These are phyloP conservation scores for Zele albiditarsus DNA, from an alignment of 2,888 invertebrate genomes.

Conservation along the genomic window DNA sequence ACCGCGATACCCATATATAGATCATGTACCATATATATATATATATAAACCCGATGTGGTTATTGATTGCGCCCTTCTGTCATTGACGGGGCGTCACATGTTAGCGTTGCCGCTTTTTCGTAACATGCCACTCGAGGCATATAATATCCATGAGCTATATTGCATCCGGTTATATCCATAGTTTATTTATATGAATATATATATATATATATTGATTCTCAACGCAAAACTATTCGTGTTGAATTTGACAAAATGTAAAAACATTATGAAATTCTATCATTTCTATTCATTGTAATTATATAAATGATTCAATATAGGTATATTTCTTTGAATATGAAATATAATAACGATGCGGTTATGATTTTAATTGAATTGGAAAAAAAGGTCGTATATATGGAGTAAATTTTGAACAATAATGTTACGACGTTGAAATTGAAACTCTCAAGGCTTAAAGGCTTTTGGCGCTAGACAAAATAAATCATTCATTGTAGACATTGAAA, in stretches of 20 bases:
- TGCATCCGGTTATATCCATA: neutral
- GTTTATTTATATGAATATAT: no score
- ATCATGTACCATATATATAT: neutral
- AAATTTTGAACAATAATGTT: neutral
- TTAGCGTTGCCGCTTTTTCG: conserved; percentile 60
- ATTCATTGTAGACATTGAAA: neutral
- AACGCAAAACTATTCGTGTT: neutral
- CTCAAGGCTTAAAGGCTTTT: neutral
- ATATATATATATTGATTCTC: neutral
- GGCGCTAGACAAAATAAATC: neutral
- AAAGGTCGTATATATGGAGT: neutral
- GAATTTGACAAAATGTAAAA: neutral
- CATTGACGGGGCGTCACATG: conserved; percentile 68
- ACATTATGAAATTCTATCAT: neutral
- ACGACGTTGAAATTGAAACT: neutral
- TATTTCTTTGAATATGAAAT: no score
- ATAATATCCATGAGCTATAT: conserved; percentile 24
- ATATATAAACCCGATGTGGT: conserved; percentile 66
- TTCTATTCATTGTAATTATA: neutral
- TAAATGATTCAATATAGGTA: no score
- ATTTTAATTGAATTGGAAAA: neutral
- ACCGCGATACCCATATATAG: conserved; percentile 51
- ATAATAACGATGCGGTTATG: no score
- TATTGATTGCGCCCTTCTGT: conserved; percentile 69
- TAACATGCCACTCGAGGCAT: conserved; percentile 37